Evolutionary conservation across 2,888 invertebrate genomes (phyloP).

Genomic region (Listrodromus nycthemerus): DNA sequence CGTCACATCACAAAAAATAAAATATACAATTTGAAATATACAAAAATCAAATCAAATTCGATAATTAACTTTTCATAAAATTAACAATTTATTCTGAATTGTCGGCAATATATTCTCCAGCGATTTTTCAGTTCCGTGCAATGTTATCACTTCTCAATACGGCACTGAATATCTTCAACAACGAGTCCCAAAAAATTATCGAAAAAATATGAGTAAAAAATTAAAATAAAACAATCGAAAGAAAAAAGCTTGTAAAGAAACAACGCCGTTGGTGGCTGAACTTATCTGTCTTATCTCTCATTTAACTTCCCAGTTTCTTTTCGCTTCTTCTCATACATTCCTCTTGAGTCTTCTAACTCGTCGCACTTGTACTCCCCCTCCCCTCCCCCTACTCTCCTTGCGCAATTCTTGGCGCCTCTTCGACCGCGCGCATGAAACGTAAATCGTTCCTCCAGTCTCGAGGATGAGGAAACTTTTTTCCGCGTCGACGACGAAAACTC

Average conservation of each 20-base stretch:
- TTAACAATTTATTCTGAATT: too few species aligned
- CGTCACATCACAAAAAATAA: background rate
- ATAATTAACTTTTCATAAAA: background rate
- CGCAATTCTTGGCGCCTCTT: background rate
- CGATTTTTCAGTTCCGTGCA: conserved; percentile 59
- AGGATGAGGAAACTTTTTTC: background rate
- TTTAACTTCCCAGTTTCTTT: conserved; percentile 12
- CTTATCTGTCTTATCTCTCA: conserved; percentile 57
- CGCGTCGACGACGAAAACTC: background rate
- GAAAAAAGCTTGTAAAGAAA: conserved; percentile 1
- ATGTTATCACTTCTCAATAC: conserved; percentile 43
- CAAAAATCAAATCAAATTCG: too few species aligned
- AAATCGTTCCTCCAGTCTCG: conserved; percentile 9
- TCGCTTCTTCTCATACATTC: background rate
- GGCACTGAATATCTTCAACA: conserved; percentile 46
- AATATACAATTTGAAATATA: background rate
- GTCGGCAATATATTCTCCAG: background rate
- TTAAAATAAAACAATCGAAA: background rate
- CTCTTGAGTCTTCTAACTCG: conserved; percentile 11
- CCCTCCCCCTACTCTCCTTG: too few species aligned
- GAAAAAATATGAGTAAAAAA: conserved; percentile 3
- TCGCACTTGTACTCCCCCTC: background rate
- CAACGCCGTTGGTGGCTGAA: conserved; percentile 53
- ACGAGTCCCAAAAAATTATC: background rate
- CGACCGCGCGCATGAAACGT: background rate